phyloP scores from a whole-genome alignment of 2,113 vertebrate genomes.

The Mohoua ochrocephala region DNA sequence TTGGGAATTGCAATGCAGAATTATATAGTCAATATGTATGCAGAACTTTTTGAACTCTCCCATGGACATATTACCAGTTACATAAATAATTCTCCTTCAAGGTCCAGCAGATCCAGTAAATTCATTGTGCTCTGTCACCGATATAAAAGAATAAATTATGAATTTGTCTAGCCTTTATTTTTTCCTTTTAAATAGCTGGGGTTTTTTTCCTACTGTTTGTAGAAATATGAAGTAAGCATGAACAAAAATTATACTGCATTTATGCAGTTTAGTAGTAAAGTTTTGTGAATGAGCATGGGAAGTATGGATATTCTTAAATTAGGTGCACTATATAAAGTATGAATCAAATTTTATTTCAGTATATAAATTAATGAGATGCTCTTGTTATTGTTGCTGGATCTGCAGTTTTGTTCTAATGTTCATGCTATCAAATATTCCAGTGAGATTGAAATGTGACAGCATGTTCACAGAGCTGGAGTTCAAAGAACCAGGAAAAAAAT shows the following conservation, averaged over 20 bases:
- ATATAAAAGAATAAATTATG: not conserved
- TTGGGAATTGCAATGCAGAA: not conserved
- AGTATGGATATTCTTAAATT: not conserved
- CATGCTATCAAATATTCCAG: not conserved
- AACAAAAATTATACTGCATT: not conserved
- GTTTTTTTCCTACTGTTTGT: not conserved
- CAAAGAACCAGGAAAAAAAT: not conserved
- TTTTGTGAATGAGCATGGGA: not conserved
- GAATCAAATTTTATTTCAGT: not conserved
- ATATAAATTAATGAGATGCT: not conserved
- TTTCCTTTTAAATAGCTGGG: not conserved
- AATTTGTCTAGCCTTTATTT: not conserved
- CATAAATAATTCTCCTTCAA: not conserved
- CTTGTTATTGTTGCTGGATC: not conserved
- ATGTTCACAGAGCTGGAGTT: not conserved
- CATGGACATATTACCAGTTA: not conserved
- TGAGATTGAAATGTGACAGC: not conserved
- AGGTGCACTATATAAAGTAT: not conserved
- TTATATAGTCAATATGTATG: not conserved
- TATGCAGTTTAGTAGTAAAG: not conserved
- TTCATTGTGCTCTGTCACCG: not conserved
- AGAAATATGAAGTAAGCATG: not conserved
- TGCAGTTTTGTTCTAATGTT: not conserved
- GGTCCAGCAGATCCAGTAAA: not conserved
- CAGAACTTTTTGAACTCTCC: not conserved